These are phyloP conservation scores for human (Homo sapiens) DNA, from an alignment of 2,113 vertebrate species.

Conservation along the genomic window GRCh38 chr4:56999501-57000000, in stretches of 20 bases:
- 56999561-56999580: neutral
- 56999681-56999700: slow-evolving; percentile 99
- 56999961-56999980: neutral
- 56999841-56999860: neutral
- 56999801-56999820: neutral
- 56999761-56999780: slow-evolving; percentile 99
- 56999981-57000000: neutral
- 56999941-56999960: neutral
- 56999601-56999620: slow-evolving; percentile 87
- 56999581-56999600: neutral
- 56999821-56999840: neutral
- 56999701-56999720: slow-evolving; percentile 98
- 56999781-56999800: slow-evolving; percentile 84
- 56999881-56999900: neutral
- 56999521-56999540: neutral
- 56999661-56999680: slow-evolving; percentile 98
- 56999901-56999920: neutral
- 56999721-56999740: slow-evolving; percentile 97
- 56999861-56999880: neutral
- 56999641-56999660: slow-evolving; percentile 98
- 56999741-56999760: slow-evolving; percentile 99
- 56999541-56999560: neutral
- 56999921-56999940: neutral
- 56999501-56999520: neutral
- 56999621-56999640: slow-evolving; percentile 98